Conservation (phyloP, 2,113 vertebrate species). For the Gymnobelideus leadbeateri region DNA sequence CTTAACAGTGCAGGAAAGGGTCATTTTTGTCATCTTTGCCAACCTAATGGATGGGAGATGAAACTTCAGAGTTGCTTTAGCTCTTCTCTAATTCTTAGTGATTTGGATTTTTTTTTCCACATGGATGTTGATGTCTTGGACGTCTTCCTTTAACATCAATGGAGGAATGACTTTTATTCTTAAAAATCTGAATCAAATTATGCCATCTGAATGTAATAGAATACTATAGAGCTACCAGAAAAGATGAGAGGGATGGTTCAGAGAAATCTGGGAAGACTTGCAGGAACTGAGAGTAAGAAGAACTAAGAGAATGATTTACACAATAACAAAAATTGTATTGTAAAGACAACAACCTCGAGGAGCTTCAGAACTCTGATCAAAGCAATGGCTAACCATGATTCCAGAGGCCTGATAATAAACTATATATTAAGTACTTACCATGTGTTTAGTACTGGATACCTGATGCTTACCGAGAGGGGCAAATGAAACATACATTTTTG, state of each 20-base stretch:
- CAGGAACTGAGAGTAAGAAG: not conserved
- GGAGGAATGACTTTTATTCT: not conserved
- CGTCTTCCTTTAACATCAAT: not conserved
- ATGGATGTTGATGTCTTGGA: not conserved
- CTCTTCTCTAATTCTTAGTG: not conserved
- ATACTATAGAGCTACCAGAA: not conserved
- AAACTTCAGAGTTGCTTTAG: not conserved
- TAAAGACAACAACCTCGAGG: not conserved
- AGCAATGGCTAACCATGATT: not conserved
- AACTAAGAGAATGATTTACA: not conserved
- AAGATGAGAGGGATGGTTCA: not conserved
- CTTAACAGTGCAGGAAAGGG: not conserved
- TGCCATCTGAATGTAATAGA: not conserved
- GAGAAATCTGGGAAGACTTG: not conserved
- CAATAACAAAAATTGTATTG: not conserved
- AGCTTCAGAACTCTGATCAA: not conserved
- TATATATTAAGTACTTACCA: not conserved
- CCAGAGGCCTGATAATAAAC: not conserved
- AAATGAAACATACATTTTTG: not conserved
- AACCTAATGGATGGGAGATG: not conserved
- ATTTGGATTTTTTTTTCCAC: not conserved
- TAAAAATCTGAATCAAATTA: not conserved
- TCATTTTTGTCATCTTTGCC: not conserved
- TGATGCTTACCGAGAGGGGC: not conserved
- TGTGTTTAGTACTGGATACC: not conserved